Evolutionary conservation across 2,113 vertebrate genomes (phyloP), one percentile per base, ranked within the genome.

Genomic region (Antigone vipio): DNA sequence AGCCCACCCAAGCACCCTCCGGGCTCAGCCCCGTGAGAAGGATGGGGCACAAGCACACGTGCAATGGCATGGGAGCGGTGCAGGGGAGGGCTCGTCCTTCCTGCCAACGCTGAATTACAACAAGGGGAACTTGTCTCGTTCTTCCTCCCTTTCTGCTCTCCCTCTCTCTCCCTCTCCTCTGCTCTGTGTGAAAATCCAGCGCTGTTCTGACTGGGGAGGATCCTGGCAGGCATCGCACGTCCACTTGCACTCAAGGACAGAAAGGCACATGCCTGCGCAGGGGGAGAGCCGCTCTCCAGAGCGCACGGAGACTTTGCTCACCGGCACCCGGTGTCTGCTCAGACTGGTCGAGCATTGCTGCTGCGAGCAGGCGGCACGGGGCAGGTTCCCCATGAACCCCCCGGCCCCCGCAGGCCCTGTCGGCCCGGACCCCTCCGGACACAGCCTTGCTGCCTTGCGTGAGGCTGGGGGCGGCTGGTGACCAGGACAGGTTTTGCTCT

Each of bases 281-380:
- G 75, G 26, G 38, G 11, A 59, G 50, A 64, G 34, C 56, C 1
- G 2, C 58, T 44, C 58, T 50, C 30, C 4, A 6, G 34, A 32
- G 52, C 4, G 3, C 2, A 2, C 9, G 2, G 15, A 9, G 84
- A n/a, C 53, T 64, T 45, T 2, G 15, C 63, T 45, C 12, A 2
- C n/a, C 2, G 1, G 58, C 42, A 22, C 66, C 50, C 3, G 1
- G 15, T 0, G 0, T 10, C 45, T 64, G 73, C 49, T 89, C 14
- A 0, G 17, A 26, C 8, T 10, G 3, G 35, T 4, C 0, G 2
- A 60, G 55, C 92, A 4, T 60, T 1, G 1, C 73, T 0, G 22
- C 90, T 55, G 34, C 1, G 5, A 26, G 45, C 5, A 1, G 73
- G 58, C 2, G 0, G 38, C 35, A 8, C 2, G 5, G 23, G 44